Conservation (phyloP, 2,797 vertebrate genomes). For the Apogon talboti region DNA sequence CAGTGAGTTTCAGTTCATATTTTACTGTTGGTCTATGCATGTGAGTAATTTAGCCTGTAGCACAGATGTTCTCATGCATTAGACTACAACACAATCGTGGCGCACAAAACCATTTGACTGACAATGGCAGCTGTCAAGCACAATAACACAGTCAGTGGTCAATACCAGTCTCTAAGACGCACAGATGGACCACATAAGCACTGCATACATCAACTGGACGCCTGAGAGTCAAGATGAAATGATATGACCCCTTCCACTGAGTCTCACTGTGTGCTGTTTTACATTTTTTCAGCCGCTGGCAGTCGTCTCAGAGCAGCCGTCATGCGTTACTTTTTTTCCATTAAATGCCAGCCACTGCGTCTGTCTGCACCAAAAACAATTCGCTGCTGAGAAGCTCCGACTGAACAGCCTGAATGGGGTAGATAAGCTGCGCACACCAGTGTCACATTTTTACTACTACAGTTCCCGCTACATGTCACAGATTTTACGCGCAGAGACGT, state of each 20-base stretch:
- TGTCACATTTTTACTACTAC: slow-evolving; percentile 62
- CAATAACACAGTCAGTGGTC: slow-evolving; percentile 26
- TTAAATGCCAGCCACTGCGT: slow-evolving; percentile 83
- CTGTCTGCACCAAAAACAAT: slow-evolving; percentile 81
- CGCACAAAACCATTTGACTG: slow-evolving; percentile 29
- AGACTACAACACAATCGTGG: slow-evolving; percentile 19
- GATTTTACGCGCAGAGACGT: slow-evolving; percentile 57
- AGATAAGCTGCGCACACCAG: slow-evolving; percentile 39
- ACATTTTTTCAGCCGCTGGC: slow-evolving; percentile 50
- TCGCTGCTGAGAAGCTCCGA: slow-evolving; percentile 42
- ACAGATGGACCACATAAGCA: slow-evolving; percentile 11
- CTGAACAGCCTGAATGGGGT: slow-evolving; percentile 35
- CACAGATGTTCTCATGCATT: slow-evolving; percentile 34
- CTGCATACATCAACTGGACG: slow-evolving; percentile 3
- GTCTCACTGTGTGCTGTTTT: slow-evolving; percentile 37
- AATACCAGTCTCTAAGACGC: slow-evolving; percentile 4
- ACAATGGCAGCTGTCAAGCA: slow-evolving; percentile 40
- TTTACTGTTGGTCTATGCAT: slow-evolving; percentile 36
- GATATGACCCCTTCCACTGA: slow-evolving; percentile 26
- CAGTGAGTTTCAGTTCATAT: slow-evolving; percentile 43
- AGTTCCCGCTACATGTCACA: slow-evolving; percentile 47
- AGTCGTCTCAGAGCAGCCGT: slow-evolving; percentile 58
- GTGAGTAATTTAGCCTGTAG: slow-evolving; percentile 51
- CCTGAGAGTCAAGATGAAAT: slow-evolving; percentile 9
- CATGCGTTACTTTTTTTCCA: slow-evolving; percentile 61